Evolutionary conservation across 92 coral and sea anemone species (phyloP).

Genomic region (Palythoa grandiflora): DNA sequence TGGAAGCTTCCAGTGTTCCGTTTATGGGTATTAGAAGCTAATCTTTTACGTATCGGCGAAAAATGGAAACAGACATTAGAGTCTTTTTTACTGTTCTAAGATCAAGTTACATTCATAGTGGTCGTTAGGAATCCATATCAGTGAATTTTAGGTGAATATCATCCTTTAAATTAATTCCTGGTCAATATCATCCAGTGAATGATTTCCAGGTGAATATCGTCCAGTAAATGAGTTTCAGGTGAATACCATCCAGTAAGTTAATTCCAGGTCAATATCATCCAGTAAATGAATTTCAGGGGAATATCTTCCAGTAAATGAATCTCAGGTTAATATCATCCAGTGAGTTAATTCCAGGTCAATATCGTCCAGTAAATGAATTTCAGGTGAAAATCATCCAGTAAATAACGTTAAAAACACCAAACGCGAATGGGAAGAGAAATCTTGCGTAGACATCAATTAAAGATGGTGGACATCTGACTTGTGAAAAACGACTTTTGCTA

Average conservation of each 20-base stretch:
- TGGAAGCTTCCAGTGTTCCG: too few relatives aligned
- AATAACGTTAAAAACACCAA: constrained; percentile 34
- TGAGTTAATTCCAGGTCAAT: neutral
- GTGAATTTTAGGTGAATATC: too few relatives aligned
- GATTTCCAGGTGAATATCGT: neutral
- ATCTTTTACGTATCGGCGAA: too few relatives aligned
- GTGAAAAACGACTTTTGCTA: neutral
- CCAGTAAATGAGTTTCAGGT: constrained; percentile 1
- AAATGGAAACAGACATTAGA: too few relatives aligned
- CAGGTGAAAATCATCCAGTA: constrained; percentile 11
- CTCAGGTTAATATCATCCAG: neutral
- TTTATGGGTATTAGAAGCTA: too few relatives aligned
- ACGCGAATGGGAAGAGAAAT: constrained; percentile 27
- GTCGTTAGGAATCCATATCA: too few relatives aligned
- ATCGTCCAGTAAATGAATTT: neutral
- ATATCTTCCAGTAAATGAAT: constrained; percentile 38
- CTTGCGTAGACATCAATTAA: constrained; percentile 38
- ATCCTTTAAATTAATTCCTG: neutral
- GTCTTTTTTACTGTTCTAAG: too few relatives aligned
- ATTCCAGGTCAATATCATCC: neutral
- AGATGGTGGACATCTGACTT: constrained; percentile 19
- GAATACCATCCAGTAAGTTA: neutral
- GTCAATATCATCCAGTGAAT: neutral
- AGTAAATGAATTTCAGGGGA: neutral
- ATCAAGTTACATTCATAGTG: too few relatives aligned